Percentiles rank a stretch among this genome's conserved stretches.
Conservation (phyloP, 2,113 vertebrate species). For the Burhinus oedicnemus region DNA sequence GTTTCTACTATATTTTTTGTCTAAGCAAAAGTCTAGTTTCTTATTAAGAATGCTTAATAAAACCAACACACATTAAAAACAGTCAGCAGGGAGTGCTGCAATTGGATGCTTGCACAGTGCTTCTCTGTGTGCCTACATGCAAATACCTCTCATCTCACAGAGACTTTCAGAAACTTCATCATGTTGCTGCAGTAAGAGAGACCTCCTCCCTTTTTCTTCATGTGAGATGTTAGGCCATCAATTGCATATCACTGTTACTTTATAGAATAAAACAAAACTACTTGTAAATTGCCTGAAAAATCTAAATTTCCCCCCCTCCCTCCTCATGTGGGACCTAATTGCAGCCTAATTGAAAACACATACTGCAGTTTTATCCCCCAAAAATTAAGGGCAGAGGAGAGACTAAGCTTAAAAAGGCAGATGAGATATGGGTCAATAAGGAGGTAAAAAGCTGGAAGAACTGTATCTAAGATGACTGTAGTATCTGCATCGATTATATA, state of each 20-base stretch:
- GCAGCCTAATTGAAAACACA: background rate
- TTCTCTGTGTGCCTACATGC: conserved; percentile 50
- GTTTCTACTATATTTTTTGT: conserved; percentile 11
- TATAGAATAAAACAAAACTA: background rate
- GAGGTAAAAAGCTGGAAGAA: background rate
- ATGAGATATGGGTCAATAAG: background rate
- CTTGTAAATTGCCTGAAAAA: background rate
- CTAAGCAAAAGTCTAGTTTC: conserved; percentile 51
- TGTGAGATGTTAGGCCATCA: background rate
- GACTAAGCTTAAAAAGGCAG: background rate
- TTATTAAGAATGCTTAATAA: conserved; percentile 70
- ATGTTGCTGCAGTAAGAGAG: background rate
- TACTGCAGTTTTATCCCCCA: background rate
- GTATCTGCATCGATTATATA: background rate
- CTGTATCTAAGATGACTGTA: background rate
- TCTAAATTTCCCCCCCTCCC: background rate
- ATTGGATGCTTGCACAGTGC: conserved; percentile 54
- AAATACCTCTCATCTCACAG: conserved; percentile 35
- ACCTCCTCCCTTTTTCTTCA: background rate
- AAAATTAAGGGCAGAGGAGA: background rate
- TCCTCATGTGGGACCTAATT: background rate
- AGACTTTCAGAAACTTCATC: conserved; percentile 23
- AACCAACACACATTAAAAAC: conserved; percentile 66
- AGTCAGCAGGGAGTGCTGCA: conserved; percentile 65
- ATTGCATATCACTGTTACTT: background rate